Evolutionary conservation across 2,888 invertebrate species (phyloP), one percentile per base, ranked within the genome.

Genomic region (Aelia acuminata): DNA sequence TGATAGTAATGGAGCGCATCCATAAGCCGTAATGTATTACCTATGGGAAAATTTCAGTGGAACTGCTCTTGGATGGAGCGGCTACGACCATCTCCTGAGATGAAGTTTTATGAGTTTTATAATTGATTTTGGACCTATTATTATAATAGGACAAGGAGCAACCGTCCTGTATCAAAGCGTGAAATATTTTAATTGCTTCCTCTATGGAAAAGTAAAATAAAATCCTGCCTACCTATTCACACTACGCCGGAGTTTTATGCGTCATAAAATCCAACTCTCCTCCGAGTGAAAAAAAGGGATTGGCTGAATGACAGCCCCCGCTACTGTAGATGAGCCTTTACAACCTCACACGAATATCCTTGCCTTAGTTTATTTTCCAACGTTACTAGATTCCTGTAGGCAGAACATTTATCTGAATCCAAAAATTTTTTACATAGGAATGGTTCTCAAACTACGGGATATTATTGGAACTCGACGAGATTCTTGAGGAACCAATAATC

Each of bases 111-210:
- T 85, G 87, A 63, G 57, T 26, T 87, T 63, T 87, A 47, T 87
- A 87, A 87, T 87, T 87, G 87, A 87, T 87, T 87, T 63, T 63
- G 48, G 70, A 47, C 47, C 87, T 48, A 87, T 87, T 87, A 87
- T 86, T 86, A 86, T 63, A 86, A 86, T 87, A 87, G 87, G 70
- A 35, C 84, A 35, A 35, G 35, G 39, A 63, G 63, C 43, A 63
- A n/a, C 53, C 70, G 87, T 70, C 70, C 87, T 87, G 47, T 15
- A 63, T 87, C 87, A 70, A 63, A 87, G 57, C 87, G 87, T 87
- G 57, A 87, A 87, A 87, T 48, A 87, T 87, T 87, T 87, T 87
- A 87, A 87, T 87, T 87, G 87, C 87, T 87, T 87, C 87, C 87
- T 87, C 87, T 48, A 70, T 70, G n/a, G 47, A 87, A 87, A 86